These are phyloP conservation scores for Dicranocentrus wangi DNA, from an alignment of 2,888 invertebrate genomes.

Conservation along the genomic window DNA sequence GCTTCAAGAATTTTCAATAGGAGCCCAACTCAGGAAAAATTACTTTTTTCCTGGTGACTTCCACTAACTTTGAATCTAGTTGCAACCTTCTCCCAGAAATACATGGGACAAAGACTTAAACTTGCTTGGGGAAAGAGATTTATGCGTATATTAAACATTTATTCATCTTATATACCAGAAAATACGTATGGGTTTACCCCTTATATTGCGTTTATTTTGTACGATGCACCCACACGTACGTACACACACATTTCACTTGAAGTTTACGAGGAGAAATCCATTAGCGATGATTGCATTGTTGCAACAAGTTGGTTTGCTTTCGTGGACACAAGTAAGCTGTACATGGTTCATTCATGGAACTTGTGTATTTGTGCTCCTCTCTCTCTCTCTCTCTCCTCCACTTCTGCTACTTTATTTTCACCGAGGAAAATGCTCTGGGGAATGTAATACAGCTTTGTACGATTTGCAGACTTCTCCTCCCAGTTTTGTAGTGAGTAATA, in stretches of 20 bases:
- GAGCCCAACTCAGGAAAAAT: background rate
- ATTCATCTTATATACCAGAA: background rate
- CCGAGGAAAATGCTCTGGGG: constrained; percentile 52
- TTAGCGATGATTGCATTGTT: constrained; percentile 66
- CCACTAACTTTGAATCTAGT: background rate
- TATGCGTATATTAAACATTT: no score
- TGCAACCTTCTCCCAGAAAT: background rate
- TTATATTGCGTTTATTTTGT: constrained; percentile 29
- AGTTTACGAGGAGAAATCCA: constrained; percentile 64
- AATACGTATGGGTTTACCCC: constrained; percentile 12
- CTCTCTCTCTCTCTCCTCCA: background rate
- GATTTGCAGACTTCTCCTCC: constrained; percentile 38
- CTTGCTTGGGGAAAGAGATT: no score
- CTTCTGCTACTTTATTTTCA: constrained; percentile 32
- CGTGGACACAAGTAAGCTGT: constrained; percentile 13
- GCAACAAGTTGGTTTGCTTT: constrained; percentile 61
- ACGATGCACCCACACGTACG: background rate
- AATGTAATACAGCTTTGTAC: constrained; percentile 26
- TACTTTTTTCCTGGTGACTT: background rate
- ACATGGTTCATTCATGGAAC: constrained; percentile 25
- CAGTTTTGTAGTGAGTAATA: constrained; percentile 51
- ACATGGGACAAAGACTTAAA: background rate
- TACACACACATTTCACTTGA: constrained; percentile 39
- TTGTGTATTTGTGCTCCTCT: constrained; percentile 11
- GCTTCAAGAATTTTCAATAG: constrained; percentile 4